These are phyloP conservation scores for Camponotus floridanus DNA, from an alignment of 1,140 invertebrate genomes.

Conservation along the genomic window DNA sequence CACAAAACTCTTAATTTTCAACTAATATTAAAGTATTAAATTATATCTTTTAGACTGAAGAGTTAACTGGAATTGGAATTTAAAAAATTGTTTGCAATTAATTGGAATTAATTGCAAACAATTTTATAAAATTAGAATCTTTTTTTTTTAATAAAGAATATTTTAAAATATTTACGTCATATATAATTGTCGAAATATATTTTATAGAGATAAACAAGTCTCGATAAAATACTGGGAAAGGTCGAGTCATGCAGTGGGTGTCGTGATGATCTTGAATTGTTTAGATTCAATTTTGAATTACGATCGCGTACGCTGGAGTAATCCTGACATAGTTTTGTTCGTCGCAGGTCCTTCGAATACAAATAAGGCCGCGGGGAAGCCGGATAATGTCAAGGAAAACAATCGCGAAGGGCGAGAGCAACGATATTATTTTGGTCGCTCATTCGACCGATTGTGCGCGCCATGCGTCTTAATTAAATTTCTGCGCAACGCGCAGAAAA, in stretches of 20 bases:
- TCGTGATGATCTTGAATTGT: not conserved
- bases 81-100: no score
- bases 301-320: not conserved
- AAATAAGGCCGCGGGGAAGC: conserved; percentile 34
- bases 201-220: not conserved
- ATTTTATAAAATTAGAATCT: not conserved
- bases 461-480: conserved; percentile 34
- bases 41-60: not conserved
- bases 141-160: not conserved
- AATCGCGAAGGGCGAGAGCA: conserved; percentile 28
- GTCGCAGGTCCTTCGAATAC: conserved; percentile 54
- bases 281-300: conserved; percentile 40
- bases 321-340: conserved; percentile 38
- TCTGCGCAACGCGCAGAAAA: not conserved
- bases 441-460: not conserved
- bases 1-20: not conserved
- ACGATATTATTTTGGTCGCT: conserved; percentile 35
- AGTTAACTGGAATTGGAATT: not conserved
- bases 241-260: not conserved
- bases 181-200: not conserved
- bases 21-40: not conserved
- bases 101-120: not conserved
- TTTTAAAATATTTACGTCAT: not conserved
- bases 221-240: not conserved
- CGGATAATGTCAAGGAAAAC: conserved; percentile 53